Base-by-base conservation (phyloP, 2,113 vertebrate species). In the Oxyura jamaicensis region DNA sequence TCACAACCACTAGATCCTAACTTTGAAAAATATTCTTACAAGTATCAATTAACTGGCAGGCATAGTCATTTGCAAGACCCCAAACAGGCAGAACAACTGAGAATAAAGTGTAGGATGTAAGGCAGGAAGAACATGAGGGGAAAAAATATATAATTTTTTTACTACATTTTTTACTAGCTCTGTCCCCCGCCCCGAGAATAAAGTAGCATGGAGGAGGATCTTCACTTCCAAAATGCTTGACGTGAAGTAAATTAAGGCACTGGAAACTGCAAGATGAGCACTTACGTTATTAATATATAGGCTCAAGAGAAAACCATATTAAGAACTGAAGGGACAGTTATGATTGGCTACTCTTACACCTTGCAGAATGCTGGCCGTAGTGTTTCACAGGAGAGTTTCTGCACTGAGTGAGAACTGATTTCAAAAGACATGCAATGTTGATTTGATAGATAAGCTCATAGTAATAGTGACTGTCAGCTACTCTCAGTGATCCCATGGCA, bases 121-220 rank as follows among this genome's bases (percentile, higher is more conserved):
- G 72, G 29, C 6, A 41, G 19, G 35, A 41, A 89, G 42, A 83
- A 78, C 28, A 46, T 13, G 39, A 78, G 46, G 33, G 13, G 10
- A 26, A 35, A 41, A 39, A 39, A 67, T 58, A 53, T 66, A 53
- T 7, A 55, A 0, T 8, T 46, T 46, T 46, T 6, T 46, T 46
- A 21, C 46, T 46, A 46, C 0, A 0, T 2, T 72, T 90, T 31
- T 59, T 36, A 31, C 22, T 2, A 0, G 72, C 9, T 50, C 22
- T 73, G 6, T 31, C 13, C 9, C 15, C 19, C 13, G 8, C 16
- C 17, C 9, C 17, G 77, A 62, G 41, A 39, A 75, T n/a, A 33
- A 46, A 75, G 42, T 48, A 69, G 3, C 12, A 31, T 36, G 25
- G 44, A 72, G 55, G 7, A 66, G 12, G 25, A 83, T 48, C 11